phyloP scores from a whole-genome alignment of 2,113 vertebrate species.

The Nannobrachium achirus region DNA sequence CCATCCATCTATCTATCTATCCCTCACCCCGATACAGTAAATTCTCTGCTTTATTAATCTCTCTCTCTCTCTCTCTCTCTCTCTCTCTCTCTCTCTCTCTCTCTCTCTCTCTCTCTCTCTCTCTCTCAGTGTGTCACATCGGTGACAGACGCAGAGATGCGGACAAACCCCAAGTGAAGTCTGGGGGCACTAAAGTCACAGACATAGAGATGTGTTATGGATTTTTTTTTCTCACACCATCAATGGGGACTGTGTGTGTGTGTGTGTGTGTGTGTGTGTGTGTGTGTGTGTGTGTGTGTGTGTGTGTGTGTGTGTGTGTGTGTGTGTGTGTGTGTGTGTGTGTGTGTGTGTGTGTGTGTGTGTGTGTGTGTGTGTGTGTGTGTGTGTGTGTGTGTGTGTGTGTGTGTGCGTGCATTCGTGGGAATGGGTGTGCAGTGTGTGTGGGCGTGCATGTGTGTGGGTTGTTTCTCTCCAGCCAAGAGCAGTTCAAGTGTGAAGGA shows the following conservation, averaged over 20 bases:
- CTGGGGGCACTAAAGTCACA: slow-evolving; percentile 6
- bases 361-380: neutral
- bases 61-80: slow-evolving; percentile 21
- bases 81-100: slow-evolving; percentile 3
- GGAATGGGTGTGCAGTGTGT: too few species aligned
- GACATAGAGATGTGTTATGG: slow-evolving; percentile 3
- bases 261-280: slow-evolving; percentile 8
- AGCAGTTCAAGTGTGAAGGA: slow-evolving; percentile 67
- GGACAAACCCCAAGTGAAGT: slow-evolving; percentile 16
- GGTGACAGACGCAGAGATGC: slow-evolving; percentile 22
- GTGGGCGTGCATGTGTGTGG: slow-evolving; percentile 3
- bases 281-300: slow-evolving; percentile 1
- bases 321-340: slow-evolving; percentile 20
- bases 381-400: neutral
- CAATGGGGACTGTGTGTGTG: neutral
- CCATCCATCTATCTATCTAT: neutral
- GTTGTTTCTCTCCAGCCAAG: slow-evolving; percentile 33
- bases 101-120: slow-evolving; percentile 6
- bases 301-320: slow-evolving; percentile 9
- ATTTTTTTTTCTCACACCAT: neutral
- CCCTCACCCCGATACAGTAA: slow-evolving; percentile 24
- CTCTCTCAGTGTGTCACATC: slow-evolving; percentile 35
- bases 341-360: slow-evolving; percentile 5
- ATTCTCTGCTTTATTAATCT: slow-evolving; percentile 44
- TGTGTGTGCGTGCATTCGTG: neutral